Base-by-base conservation (phyloP, 2,797 vertebrate genomes). In the Lutjanus argentimaculatus region DNA sequence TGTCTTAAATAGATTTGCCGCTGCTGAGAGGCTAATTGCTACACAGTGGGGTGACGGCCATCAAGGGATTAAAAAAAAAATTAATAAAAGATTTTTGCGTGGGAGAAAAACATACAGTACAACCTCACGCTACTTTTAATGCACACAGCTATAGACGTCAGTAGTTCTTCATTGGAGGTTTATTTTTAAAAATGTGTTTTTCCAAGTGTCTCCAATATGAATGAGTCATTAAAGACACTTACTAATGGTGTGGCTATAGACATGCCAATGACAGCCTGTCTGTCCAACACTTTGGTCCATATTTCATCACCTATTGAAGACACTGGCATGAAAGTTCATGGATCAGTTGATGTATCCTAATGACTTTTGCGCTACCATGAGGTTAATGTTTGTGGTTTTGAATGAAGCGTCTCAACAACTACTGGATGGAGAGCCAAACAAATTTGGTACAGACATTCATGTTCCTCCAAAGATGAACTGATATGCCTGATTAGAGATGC, bases 11-110 rank as follows among this genome's bases (percentile, higher is more conserved):
- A 55, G 8, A 51, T 75, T 22, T 57, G 36, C 49, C 9, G 3
- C 53, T 63, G 67, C 22, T 42, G 72, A 49, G 53, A 68, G 68
- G 51, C 36, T 59, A 74, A 67, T 51, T 71, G 56, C 77, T 25
- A 15, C 36, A 70, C 74, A 64, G 59, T 36, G 2, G 52, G 49
- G 16, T 43, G 53, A 67, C 17, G 13, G 52, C 40, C 21, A 15
- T 56, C 19, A 40, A 66, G 49, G 61, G 48, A 56, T 25, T 21
- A 19, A 57, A 70, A 45, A 46, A 36, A 36, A 48, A 2, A 36
- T 21, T 14, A 13, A 25, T 36, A 36, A 55, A 53, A 53, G 16
- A 43, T 53, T 30, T 36, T 16, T 25, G 14, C 64, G n/a, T 65
- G 1, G 42, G 7, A 48, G 43, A 58, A 17, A 67, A 74, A 64